Evolutionary conservation across 2,797 vertebrate genomes (phyloP).

Genomic region (Ptychobarbus kaznakovi): DNA sequence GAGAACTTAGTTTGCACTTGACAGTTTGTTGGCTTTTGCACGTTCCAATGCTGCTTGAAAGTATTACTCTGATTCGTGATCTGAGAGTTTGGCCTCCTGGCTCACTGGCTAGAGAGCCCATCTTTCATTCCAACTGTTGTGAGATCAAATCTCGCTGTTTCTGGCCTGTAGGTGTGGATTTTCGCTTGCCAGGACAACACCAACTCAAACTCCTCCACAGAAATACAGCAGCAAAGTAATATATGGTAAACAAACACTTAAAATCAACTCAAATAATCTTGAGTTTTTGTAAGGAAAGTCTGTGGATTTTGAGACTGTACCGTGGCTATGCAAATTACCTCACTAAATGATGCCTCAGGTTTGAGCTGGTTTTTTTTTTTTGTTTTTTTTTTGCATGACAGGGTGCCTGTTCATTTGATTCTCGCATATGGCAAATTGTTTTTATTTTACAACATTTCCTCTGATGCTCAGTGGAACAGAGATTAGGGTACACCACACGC

Average conservation of each 20-base stretch:
- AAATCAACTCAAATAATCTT: conserved; percentile 13
- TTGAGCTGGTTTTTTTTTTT: neutral
- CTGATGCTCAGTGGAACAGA: conserved; percentile 34
- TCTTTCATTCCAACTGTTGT: conserved; percentile 51
- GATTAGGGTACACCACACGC: conserved; percentile 13
- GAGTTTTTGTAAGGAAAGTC: neutral
- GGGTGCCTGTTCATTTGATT: conserved; percentile 35
- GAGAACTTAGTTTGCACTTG: conserved; percentile 36
- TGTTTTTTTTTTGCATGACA: conserved; percentile 35
- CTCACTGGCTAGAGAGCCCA: conserved; percentile 26
- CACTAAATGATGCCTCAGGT: conserved; percentile 11
- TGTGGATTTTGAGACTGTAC: neutral
- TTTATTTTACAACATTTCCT: conserved; percentile 21
- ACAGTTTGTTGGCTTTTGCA: conserved; percentile 23
- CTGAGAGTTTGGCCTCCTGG: conserved; percentile 40
- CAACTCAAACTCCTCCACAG: conserved; percentile 42
- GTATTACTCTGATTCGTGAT: conserved; percentile 48
- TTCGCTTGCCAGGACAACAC: conserved; percentile 47
- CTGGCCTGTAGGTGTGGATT: conserved; percentile 38
- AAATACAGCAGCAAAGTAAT: conserved; percentile 24
- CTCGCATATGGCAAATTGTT: conserved; percentile 47
- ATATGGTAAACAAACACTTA: conserved; percentile 35
- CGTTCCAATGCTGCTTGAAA: conserved; percentile 19
- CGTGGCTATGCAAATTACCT: conserved; percentile 31
- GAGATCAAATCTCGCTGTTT: conserved; percentile 28